Base-by-base conservation (phyloP, 2,113 vertebrate genomes). In the rabbit (Oryctolagus cuniculus) region DNA sequence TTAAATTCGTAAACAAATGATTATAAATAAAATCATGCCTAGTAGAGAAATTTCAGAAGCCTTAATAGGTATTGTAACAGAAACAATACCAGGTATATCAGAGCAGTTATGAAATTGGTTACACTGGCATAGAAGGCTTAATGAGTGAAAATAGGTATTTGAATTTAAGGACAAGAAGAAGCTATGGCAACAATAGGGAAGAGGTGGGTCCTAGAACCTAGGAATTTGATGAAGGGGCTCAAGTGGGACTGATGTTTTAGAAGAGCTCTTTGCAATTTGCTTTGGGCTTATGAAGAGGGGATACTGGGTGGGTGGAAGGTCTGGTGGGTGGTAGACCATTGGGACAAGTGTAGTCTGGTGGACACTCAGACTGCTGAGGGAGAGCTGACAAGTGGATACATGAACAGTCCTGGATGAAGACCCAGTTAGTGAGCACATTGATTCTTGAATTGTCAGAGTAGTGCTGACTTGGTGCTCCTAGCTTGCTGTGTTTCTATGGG, bases 1-100 rank as follows among this genome's bases (percentile, higher is more conserved):
- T 81, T 75, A 84, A 63, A 87, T 66, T 44, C 80, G 44, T 84
- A 24, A 92, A 83, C 73, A 80, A 70, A 77, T 64, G 67, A 36
- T 38, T 77, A 6, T 70, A 74, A 81, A 81, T 24, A 69, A 80
- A 91, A 80, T 36, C 31, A 3, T 4, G 36, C 73, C 29, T 12
- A 16, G 55, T 21, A 58, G 2, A 79, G 36, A 73, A 38, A 87
- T 93, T 77, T 24, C 67, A 91, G 13, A 13, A 44, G 22, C 89
- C 53, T 73, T 63, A 16, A 34, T 24, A 22, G 24, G 11, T 8
- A 19, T 16, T 38, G 72, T 84, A 83, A 58, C 19, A 67, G 38
- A 78, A 72, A 81, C 27, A 5, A 73, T 10, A 10, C 22, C 13
- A 22, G 34, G 1, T 36, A 63, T 84, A 80, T 81, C 31, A 75